phyloP scores from a whole-genome alignment of 2,888 invertebrate genomes.

The Nomada fabriciana region DNA sequence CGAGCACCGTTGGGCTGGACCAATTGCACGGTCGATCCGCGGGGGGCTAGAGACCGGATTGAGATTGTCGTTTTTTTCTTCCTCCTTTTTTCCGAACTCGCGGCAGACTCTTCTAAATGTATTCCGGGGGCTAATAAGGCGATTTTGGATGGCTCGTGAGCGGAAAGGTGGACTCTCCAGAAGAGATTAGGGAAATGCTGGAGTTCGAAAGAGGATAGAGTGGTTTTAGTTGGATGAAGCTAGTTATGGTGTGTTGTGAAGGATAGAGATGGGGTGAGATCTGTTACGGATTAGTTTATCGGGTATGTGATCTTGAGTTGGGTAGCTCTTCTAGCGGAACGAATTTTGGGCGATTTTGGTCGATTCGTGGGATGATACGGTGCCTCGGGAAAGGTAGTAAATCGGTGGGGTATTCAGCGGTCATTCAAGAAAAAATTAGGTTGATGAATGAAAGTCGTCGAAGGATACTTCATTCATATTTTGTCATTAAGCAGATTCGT shows the following conservation, averaged over 20 bases:
- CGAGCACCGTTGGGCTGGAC: slow-evolving; percentile 61
- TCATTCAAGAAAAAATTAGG: no score
- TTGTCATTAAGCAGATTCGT: no score
- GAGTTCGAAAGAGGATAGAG: no score
- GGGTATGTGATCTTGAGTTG: slow-evolving; percentile 27
- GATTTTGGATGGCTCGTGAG: background rate
- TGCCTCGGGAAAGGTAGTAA: no score
- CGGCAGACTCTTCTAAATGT: background rate
- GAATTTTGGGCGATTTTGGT: no score
- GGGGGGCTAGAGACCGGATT: slow-evolving; percentile 57
- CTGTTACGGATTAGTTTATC: slow-evolving; percentile 46
- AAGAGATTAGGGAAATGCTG: background rate
- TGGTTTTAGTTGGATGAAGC: no score
- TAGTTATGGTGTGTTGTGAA: background rate
- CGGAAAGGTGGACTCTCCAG: background rate
- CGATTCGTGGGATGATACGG: no score
- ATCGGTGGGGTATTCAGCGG: no score
- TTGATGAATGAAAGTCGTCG: no score
- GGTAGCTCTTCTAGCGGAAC: background rate
- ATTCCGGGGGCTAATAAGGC: background rate
- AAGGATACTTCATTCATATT: no score
- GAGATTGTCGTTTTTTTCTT: no score
- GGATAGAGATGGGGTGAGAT: slow-evolving; percentile 13
- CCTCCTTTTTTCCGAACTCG: no score
- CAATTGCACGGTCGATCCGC: slow-evolving; percentile 70